A percentile compares a stretch with the other conserved stretches of the same genome.
Conservation (phyloP, 2,797 vertebrate genomes). For the Rhincodon typus region DNA sequence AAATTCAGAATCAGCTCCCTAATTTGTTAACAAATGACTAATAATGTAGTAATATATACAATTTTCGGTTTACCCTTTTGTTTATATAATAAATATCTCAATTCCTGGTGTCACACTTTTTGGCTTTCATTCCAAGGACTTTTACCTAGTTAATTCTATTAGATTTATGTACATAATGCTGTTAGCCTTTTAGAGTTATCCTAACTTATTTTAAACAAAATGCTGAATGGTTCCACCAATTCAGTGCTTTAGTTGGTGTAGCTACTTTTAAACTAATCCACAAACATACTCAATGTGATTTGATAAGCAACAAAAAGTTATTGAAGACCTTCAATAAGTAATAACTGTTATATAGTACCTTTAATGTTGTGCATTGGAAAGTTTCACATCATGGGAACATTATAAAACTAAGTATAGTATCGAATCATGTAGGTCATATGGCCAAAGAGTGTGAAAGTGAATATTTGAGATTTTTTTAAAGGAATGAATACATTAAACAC, state of each 20-base stretch:
- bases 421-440: neutral
- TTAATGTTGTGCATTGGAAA: no score
- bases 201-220: neutral
- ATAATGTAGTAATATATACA: neutral
- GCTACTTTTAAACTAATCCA: neutral
- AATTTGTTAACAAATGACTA: neutral
- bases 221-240: neutral
- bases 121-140: neutral
- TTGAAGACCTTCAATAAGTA: neutral
- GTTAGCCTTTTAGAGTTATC: neutral
- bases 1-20: neutral
- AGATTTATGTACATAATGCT: neutral
- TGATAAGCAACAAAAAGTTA: neutral
- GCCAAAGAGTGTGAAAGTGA: neutral
- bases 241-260: neutral
- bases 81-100: neutral
- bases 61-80: neutral
- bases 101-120: neutral
- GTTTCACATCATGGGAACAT: neutral
- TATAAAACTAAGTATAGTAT: neutral
- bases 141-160: neutral
- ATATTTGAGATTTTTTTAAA: neutral
- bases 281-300: neutral
- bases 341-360: neutral
- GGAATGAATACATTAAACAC: neutral